A percentile compares a stretch with the other conserved stretches of the same genome.
Evolutionary conservation across 2,888 invertebrate genomes (phyloP).

Genomic region (Saturnia japonica): DNA sequence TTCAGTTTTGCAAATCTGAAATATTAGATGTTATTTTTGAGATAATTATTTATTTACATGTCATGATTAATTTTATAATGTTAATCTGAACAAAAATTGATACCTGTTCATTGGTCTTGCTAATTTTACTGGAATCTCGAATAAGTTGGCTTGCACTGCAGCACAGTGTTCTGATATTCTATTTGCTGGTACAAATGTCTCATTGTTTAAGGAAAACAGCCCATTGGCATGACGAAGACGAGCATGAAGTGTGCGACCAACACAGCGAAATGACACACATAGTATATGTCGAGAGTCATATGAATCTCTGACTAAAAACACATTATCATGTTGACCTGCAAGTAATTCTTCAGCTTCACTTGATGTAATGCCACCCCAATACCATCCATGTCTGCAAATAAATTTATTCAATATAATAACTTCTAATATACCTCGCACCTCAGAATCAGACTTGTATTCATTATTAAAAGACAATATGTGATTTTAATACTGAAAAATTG

Average conservation of each 20-base stretch:
- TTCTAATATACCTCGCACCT: background rate
- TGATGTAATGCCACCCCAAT: constrained; percentile 89
- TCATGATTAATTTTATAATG: background rate
- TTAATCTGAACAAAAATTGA: constrained; percentile 17
- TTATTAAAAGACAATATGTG: too few species aligned
- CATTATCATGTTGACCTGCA: constrained; percentile 86
- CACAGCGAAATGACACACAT: constrained; percentile 87
- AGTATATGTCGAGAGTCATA: constrained; percentile 86
- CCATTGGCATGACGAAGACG: constrained; percentile 88
- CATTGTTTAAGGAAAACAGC: constrained; percentile 83
- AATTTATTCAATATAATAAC: constrained; percentile 9
- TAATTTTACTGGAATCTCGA: constrained; percentile 77
- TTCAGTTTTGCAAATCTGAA: constrained; percentile 85
- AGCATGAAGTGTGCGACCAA: constrained; percentile 86
- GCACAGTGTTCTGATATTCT: constrained; percentile 78
- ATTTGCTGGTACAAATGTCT: constrained; percentile 78
- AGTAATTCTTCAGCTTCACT: constrained; percentile 87
- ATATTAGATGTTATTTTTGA: constrained; percentile 28
- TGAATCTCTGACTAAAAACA: constrained; percentile 88
- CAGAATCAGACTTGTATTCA: too few species aligned
- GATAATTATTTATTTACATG: background rate
- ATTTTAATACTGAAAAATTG: too few species aligned
- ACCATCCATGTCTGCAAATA: constrained; percentile 83
- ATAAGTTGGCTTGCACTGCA: constrained; percentile 71
- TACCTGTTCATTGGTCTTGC: constrained; percentile 77